These are phyloP conservation scores for Sebastes hubbsi DNA, from an alignment of 2,797 vertebrate genomes.

Conservation along the genomic window DNA sequence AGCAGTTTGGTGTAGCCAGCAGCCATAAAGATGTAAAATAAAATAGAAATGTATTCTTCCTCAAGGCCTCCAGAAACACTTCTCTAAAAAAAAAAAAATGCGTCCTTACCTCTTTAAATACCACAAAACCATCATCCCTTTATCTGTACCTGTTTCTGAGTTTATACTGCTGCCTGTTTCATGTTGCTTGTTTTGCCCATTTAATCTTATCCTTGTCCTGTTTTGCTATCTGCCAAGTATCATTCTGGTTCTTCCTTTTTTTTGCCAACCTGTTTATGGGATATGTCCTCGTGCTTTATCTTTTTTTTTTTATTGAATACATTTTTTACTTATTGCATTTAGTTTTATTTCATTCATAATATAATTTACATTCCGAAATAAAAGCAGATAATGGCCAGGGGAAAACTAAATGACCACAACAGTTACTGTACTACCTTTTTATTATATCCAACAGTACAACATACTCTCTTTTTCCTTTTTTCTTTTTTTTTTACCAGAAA, in stretches of 20 bases:
- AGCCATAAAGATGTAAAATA: slow-evolving; percentile 27
- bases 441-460: not conserved
- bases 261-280: not conserved
- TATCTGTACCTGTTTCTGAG: not conserved
- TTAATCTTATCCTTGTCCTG: not conserved
- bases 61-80: slow-evolving; percentile 13
- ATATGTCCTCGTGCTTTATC: slow-evolving; percentile 3
- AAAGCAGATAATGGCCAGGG: not conserved
- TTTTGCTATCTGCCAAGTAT: not conserved
- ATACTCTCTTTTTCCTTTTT: not conserved
- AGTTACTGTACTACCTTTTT: not conserved
- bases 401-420: not conserved
- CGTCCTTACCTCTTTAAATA: slow-evolving; percentile 6
- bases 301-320: not conserved
- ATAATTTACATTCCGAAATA: not conserved
- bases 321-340: slow-evolving; percentile 4
- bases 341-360: not conserved
- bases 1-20: slow-evolving; percentile 19
- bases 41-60: slow-evolving; percentile 12
- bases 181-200: not conserved
- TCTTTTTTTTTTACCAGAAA: not conserved
- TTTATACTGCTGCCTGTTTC: not conserved
- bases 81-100: not conserved
- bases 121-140: not conserved
- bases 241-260: not conserved